Evolutionary conservation across 2,888 invertebrate genomes (phyloP), one percentile per base, ranked within the genome.

Genomic region (Phyto melanocephala): DNA sequence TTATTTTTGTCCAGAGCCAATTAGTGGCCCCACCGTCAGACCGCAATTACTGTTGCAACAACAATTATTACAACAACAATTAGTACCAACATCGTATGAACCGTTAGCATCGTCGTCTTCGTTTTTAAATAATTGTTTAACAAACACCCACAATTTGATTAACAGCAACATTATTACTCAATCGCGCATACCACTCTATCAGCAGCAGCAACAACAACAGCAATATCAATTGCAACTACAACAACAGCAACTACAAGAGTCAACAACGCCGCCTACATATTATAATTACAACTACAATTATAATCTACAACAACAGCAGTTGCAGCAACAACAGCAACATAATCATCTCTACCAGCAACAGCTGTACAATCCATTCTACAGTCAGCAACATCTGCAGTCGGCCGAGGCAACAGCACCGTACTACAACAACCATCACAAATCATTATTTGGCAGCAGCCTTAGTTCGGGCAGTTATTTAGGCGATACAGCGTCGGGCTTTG

Each of bases 1-100:
- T 88, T 90, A 89, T 86, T 87, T 90, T 90, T 89, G 89, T 88
- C 88, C 89, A 88, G 90, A 89, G 90, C 90, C 90, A 88, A 89
- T 88, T 90, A 90, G 90, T 90, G 90, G 90, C 90, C 88, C 81
- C 84, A 85, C 79, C 84, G 28, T 28, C 28, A 85, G 82, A 86
- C 84, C 85, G 84, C 85, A 88, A 87, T 87, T 87, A 86, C 86
- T 87, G 85, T 87, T 88, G 84, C 88, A 87, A 75, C 86, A 75
- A 45, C 82, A 84, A 72, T 77, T 80, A 75, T 79, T 81, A 86
- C 87, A 86, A 84, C 89, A 78, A 85, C 85, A 80, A 87, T 83
- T 71, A 86, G 88, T 76, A 88, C 88, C 87, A 86, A 80, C 79
- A 87, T 85, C 81, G 84, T 79, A 79, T 71, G 78, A 79, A 50